A percentile compares a stretch with the other conserved stretches of the same genome.
phyloP scores from a whole-genome alignment of 2,113 vertebrate species.

The Pseudois nayaur region DNA sequence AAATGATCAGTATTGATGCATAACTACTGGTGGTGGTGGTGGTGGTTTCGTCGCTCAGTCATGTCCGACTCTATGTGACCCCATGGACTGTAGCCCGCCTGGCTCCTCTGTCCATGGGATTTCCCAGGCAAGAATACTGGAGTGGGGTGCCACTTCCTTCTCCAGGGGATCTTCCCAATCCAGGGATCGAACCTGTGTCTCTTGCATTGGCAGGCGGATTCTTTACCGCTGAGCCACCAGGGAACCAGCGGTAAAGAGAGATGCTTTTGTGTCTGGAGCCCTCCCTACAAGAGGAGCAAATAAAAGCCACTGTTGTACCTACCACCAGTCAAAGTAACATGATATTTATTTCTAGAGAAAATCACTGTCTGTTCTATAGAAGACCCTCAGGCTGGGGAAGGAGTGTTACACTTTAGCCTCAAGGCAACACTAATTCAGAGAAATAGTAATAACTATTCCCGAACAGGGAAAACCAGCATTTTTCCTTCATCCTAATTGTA shows the following conservation, averaged over 20 bases:
- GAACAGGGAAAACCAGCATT: constrained; percentile 56
- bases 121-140: background rate
- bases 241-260: background rate
- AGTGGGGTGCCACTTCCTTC: background rate
- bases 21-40: background rate
- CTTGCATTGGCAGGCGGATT: background rate
- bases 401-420: background rate
- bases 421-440: constrained; percentile 14
- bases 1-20: background rate
- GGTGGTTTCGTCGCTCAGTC: background rate
- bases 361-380: background rate
- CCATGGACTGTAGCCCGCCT: background rate
- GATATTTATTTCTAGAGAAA: background rate
- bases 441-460: constrained; percentile 43
- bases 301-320: background rate
- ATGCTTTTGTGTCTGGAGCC: background rate
- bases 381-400: background rate
- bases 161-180: background rate
- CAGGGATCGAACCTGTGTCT: background rate
- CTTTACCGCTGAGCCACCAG: background rate
- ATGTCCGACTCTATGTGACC: background rate
- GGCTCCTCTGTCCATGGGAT: background rate
- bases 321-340: background rate
- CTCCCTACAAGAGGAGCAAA: background rate
- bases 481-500: constrained; percentile 66